phyloP scores from a whole-genome alignment of 2,888 invertebrate genomes.

The Malachius bipustulatus region DNA sequence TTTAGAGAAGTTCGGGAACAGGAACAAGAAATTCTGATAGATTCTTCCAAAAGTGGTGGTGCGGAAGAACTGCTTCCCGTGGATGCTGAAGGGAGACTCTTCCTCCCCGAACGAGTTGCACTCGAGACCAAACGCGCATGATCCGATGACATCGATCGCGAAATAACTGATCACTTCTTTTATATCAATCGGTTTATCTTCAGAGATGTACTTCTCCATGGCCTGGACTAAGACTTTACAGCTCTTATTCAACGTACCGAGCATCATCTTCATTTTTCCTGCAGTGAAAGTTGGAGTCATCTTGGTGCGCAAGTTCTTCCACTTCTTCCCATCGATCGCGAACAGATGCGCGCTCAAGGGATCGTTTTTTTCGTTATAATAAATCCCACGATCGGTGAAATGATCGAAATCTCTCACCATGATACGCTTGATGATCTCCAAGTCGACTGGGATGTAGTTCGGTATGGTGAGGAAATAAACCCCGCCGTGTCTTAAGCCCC shows the following conservation, averaged over 20 bases:
- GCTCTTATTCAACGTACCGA: conserved; percentile 12
- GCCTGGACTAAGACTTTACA: conserved; percentile 8
- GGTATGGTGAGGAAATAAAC: conserved; percentile 10
- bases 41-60: conserved; percentile 6
- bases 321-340: conserved; percentile 11
- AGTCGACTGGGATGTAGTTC: conserved; percentile 8
- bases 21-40: conserved; percentile 14
- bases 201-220: conserved; percentile 9
- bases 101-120: conserved; percentile 43
- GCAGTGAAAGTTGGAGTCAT: conserved; percentile 15
- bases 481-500: conserved; percentile 12
- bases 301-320: conserved; percentile 14
- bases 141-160: conserved; percentile 47
- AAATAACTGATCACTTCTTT: conserved; percentile 43
- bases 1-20: conserved; percentile 26
- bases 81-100: conserved; percentile 33
- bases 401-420: conserved; percentile 14
- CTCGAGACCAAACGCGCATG: conserved; percentile 47
- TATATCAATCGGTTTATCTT: conserved; percentile 18
- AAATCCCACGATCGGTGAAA: conserved; percentile 14
- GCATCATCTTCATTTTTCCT: conserved; percentile 16
- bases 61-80: conserved; percentile 11
- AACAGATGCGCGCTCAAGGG: conserved; percentile 16
- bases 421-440: conserved; percentile 14
- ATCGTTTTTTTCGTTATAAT: conserved; percentile 13